Conservation (phyloP, 37 sponge, comb jelly and placozoan species). For the Spongilla lacustris region DNA sequence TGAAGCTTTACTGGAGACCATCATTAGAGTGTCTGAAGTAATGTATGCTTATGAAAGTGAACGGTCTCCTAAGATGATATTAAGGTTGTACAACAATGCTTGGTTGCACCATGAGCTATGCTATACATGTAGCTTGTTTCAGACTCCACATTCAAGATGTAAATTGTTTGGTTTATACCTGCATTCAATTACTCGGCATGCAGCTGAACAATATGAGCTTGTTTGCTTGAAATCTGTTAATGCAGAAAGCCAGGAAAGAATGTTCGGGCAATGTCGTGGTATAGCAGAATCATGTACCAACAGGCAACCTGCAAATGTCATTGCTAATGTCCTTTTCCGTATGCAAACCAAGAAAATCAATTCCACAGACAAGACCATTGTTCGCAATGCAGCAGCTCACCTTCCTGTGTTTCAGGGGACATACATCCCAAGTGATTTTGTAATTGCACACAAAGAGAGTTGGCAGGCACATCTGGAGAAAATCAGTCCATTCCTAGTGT, state of each 20-base stretch:
- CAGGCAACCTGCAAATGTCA: constrained; percentile 27
- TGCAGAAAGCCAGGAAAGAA: constrained; percentile 24
- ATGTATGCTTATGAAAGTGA: not conserved
- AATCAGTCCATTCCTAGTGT: constrained; percentile 1
- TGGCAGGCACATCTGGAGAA: constrained; percentile 26
- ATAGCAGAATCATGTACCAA: not conserved
- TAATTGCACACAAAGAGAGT: not conserved
- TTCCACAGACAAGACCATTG: not conserved
- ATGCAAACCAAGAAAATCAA: constrained; percentile 2
- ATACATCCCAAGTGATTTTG: too few relatives aligned
- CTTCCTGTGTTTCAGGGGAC: constrained; percentile 8
- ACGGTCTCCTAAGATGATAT: constrained; percentile 11
- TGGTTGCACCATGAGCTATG: constrained; percentile 39
- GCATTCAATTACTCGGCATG: constrained; percentile 19
- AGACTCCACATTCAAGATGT: not conserved
- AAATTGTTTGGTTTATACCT: constrained; percentile 21
- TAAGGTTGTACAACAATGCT: constrained; percentile 18
- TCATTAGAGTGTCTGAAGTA: constrained; percentile 13
- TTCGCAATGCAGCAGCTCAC: not conserved
- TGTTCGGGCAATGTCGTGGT: constrained; percentile 23
- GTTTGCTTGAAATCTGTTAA: constrained; percentile 18
- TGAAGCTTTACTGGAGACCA: not conserved
- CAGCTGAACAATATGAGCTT: constrained; percentile 9
- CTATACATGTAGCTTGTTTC: not conserved
- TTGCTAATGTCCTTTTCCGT: not conserved